Conservation (phyloP, 2,888 invertebrate species). For the Subacronicta megacephala region DNA sequence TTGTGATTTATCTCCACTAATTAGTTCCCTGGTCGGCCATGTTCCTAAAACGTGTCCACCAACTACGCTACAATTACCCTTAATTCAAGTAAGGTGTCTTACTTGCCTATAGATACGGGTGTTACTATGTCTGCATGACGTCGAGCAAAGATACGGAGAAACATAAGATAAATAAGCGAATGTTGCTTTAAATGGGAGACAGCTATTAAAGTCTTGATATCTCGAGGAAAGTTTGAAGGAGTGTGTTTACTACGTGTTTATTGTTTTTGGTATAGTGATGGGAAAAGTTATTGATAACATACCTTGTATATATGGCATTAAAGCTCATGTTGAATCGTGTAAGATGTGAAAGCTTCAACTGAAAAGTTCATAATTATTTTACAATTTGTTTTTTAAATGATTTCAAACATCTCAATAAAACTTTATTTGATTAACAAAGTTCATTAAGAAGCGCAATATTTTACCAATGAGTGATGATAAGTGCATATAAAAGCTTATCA, state of each 20-base stretch:
- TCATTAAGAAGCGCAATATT: too few species aligned
- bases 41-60: too few species aligned
- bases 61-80: too few species aligned
- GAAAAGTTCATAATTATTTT: not conserved
- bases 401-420: too few species aligned
- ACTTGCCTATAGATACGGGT: too few species aligned
- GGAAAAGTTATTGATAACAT: not conserved
- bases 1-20: too few species aligned
- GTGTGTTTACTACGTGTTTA: not conserved
- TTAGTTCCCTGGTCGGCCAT: too few species aligned
- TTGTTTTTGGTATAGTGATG: not conserved
- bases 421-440: too few species aligned
- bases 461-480: too few species aligned
- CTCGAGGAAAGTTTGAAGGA: conserved; percentile 4
- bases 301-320: not conserved
- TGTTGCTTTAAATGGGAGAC: not conserved
- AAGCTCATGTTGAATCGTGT: not conserved
- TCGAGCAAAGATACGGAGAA: conserved; percentile 3
- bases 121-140: not conserved
- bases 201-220: not conserved
- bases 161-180: conserved; percentile 2
- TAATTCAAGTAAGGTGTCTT: not conserved
- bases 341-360: not conserved
- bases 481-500: too few species aligned
- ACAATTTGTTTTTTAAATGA: too few species aligned